phyloP scores from a whole-genome alignment of 2,113 vertebrate species.

The Oceanites oceanicus region DNA sequence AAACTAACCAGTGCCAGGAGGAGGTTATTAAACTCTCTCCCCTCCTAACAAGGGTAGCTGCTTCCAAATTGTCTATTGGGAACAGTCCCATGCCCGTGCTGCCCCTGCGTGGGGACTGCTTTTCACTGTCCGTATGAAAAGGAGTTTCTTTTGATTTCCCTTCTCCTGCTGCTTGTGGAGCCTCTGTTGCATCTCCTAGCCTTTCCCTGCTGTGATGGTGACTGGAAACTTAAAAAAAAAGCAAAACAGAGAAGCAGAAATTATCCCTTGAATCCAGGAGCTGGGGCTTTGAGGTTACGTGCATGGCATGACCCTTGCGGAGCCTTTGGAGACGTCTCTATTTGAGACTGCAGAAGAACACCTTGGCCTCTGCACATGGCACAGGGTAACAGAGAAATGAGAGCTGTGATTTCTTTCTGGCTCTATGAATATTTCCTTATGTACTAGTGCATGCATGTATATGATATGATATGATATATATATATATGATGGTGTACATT shows the following conservation, averaged over 20 bases:
- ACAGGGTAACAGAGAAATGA: neutral
- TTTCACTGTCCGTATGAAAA: neutral
- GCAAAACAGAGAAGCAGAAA: neutral
- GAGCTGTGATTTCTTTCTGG: neutral
- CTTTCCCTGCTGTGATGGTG: neutral
- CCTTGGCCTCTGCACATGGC: neutral
- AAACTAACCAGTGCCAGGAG: neutral
- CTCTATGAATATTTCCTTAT: neutral
- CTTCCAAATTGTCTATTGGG: neutral
- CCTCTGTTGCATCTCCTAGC: neutral
- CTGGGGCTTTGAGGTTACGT: neutral
- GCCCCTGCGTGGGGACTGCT: neutral
- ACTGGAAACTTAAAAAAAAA: neutral
- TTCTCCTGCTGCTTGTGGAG: neutral
- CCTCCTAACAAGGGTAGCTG: neutral
- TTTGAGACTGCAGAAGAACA: neutral
- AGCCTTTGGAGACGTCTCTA: neutral
- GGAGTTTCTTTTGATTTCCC: neutral
- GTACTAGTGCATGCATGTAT: too few relatives aligned
- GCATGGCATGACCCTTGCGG: neutral
- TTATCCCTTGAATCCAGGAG: neutral
- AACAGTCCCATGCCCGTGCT: neutral
- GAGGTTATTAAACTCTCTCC: neutral
- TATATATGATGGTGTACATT: neutral
- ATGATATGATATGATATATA: too few relatives aligned